Evolutionary conservation across 1,140 invertebrate species (phyloP), one percentile per base, ranked within the genome.

Genomic region (Caenorhabditis brenneri): DNA sequence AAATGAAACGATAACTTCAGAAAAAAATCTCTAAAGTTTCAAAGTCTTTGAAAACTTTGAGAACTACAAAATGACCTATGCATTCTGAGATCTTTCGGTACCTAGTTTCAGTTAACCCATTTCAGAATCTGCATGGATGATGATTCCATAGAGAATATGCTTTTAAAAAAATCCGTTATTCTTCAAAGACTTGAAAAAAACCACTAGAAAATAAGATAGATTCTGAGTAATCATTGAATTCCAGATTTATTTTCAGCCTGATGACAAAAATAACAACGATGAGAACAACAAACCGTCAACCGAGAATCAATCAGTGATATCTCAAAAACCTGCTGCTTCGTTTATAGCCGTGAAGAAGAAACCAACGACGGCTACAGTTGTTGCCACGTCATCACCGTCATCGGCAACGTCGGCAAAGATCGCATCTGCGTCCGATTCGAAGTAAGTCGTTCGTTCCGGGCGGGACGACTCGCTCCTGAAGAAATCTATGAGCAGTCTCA

Each of bases 391-490:
- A 31, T 9, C 46, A 15, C 19, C 49, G n/a, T 48, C 79, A 15
- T 31, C 49, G n/a, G 31, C 79, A 31, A 22, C 78, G 29, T 24
- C 79, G 6, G 22, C 27, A 33, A 80, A 80, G 19, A 80, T 2
- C 31, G 79, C 79, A 80, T 80, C 79, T 55, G 51, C 51, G 79
- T 80, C 51, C 79, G 79, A 53, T 80, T 80, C 46, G 22, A 80
- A 80, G 51, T 80, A 80, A 51, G 46, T 53, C 51, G 79, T 80
- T 80, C 46, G 27, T 80, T 53, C 51, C 79, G 65, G 65, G 36
- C 9, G 16, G 31, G 58, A 22, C n/a, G n/a, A n/a, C 51, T 55
- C n/a, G 39, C 5, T 42, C 24, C 51, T 55, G 53, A 55, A 55
- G 53, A 55, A 55, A 55, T 51, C 19, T 51, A 16, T 29, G 15